Evolutionary conservation across 1,140 invertebrate species (phyloP), one percentile per base, ranked within the genome.

Genomic region (Pentalonia nigronervosa): DNA sequence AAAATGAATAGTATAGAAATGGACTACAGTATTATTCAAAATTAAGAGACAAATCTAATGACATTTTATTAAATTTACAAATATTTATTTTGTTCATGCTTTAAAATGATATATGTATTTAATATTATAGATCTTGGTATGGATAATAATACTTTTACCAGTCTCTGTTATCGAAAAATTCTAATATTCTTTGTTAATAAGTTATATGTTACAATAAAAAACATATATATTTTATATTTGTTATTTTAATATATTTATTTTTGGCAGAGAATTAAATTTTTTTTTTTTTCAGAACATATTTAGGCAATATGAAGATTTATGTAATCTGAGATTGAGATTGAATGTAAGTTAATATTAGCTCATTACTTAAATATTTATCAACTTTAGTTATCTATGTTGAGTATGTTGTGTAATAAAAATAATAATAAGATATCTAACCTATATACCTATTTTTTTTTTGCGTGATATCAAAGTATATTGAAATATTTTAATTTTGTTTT

Each of bases 221-320:
- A 76, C 4, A 60, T n/a, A 76, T 6, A 60, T 30, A 11, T 9
- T 30, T 23, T 60, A 9, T 25, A 30, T 41, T 41, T 2, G 2
- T 41, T 41, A 25, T 30, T 60, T 11, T 60, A 30, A 20, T 53
- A 48, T 11, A 3, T 67, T 30, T 76, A 76, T 76, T 76, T 17
- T 17, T 76, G 50, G 17, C n/a, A n/a, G 4, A n/a, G 30, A 76
- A n/a, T 34, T 76, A 67, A n/a, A n/a, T 14, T 83, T 25, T 91
- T 34, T 34, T 93, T 53, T 94, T 45, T 94, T 93, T 36, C 83
- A 94, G 94, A 94, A 91, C 21, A 93, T 94, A 56, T 88, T 90
- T 41, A 36, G 90, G 20, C 94, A 94, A 81, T 94, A 94, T 91
- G 93, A 94, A 94, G 94, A 94, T 93, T 90, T 94, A 30, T 89